Evolutionary conservation across 2,888 invertebrate species (phyloP).

Genomic region (Aporophyla nigra): DNA sequence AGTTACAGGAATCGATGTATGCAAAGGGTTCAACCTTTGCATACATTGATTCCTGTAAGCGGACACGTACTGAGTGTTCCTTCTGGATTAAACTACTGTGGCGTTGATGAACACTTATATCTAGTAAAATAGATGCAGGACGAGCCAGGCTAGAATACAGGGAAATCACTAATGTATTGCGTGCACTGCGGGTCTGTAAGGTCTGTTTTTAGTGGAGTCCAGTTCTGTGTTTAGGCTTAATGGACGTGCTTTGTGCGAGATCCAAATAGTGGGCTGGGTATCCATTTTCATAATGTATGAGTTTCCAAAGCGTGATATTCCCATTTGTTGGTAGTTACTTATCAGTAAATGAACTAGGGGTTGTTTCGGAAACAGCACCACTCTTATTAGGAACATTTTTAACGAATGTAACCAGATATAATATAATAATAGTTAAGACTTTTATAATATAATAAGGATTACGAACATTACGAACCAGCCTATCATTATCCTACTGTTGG

Average conservation of each 20-base stretch:
- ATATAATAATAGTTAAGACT: neutral
- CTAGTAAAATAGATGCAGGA: conserved; percentile 31
- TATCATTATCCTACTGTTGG: neutral
- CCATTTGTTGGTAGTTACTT: conserved; percentile 5
- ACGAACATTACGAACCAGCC: neutral
- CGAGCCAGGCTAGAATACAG: conserved; percentile 22
- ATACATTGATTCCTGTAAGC: no score
- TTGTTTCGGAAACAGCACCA: no score
- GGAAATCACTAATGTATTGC: conserved; percentile 44
- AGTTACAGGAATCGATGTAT: no score
- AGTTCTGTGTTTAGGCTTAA: conserved; percentile 34
- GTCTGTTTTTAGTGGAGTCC: conserved; percentile 15
- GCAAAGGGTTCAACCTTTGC: no score
- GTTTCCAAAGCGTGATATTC: neutral
- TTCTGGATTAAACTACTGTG: neutral
- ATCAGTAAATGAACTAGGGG: neutral
- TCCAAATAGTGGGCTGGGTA: neutral
- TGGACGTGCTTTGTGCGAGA: conserved; percentile 21
- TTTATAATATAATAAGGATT: no score
- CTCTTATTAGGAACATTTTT: neutral
- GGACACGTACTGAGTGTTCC: neutral
- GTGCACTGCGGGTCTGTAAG: conserved; percentile 10
- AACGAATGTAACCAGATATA: neutral
- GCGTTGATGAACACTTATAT: conserved; percentile 25
- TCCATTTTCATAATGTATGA: conserved; percentile 31